Conservation (phyloP, 2,888 invertebrate species). For the Acleris laterana region DNA sequence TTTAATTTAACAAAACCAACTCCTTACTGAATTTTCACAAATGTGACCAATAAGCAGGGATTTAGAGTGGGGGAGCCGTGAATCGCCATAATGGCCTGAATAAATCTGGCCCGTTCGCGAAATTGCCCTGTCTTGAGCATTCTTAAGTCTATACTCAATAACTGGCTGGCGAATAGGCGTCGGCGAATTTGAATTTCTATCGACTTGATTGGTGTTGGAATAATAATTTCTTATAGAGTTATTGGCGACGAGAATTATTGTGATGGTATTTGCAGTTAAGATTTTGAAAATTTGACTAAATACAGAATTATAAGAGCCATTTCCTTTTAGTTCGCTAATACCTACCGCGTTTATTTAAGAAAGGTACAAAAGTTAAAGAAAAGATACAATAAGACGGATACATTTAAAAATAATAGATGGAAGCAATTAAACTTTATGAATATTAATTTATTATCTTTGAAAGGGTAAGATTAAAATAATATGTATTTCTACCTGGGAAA, state of each 20-base stretch:
- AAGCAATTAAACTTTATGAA: neutral
- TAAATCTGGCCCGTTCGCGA: constrained; percentile 35
- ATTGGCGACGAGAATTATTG: neutral
- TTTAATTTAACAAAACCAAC: constrained; percentile 33
- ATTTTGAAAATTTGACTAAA: too few species aligned
- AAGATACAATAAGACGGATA: neutral
- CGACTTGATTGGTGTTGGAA: constrained; percentile 9
- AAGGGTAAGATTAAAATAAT: neutral
- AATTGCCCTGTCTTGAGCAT: constrained; percentile 27
- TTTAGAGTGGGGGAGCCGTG: constrained; percentile 25
- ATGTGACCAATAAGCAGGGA: constrained; percentile 36
- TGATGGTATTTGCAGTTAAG: too few species aligned
- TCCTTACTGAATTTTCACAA: constrained; percentile 31
- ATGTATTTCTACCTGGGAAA: too few species aligned
- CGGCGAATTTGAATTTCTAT: constrained; percentile 14
- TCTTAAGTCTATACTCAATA: constrained; percentile 23
- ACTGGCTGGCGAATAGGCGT: constrained; percentile 4
- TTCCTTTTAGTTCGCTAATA: too few species aligned
- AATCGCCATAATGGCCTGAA: constrained; percentile 37
- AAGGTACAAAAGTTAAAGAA: neutral
- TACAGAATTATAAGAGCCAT: too few species aligned
- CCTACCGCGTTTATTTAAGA: too few species aligned
- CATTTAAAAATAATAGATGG: constrained; percentile 4
- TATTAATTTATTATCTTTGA: constrained; percentile 8
- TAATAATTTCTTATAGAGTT: neutral